These are phyloP conservation scores for Solen grandis DNA, from an alignment of 1,140 invertebrate genomes.

Conservation along the genomic window DNA sequence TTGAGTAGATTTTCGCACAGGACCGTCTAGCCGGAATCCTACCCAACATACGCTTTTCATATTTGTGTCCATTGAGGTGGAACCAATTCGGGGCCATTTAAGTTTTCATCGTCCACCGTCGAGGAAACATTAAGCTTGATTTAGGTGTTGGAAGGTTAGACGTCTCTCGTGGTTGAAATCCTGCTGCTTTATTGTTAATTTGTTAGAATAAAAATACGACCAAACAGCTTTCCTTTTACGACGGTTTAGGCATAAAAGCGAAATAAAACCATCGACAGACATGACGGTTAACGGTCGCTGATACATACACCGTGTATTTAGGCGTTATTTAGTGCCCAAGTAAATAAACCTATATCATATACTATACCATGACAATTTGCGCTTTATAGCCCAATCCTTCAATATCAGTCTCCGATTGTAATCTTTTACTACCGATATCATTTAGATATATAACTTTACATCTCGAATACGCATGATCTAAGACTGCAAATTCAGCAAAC, in stretches of 20 bases:
- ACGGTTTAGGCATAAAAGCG: constrained; percentile 35
- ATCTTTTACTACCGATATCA: too few species aligned
- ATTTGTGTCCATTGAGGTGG: constrained; percentile 11
- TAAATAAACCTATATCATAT: too few species aligned
- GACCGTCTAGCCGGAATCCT: not conserved
- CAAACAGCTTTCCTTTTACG: constrained; percentile 16
- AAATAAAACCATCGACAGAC: constrained; percentile 39
- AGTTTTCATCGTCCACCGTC: constrained; percentile 7
- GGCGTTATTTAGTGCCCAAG: not conserved
- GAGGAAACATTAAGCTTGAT: too few species aligned
- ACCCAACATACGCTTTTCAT: constrained; percentile 15
- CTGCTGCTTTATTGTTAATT: not conserved
- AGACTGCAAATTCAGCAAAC: too few species aligned
- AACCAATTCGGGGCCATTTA: constrained; percentile 47
- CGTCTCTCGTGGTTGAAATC: too few species aligned
- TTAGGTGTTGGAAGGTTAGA: too few species aligned
- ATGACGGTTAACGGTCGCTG: constrained; percentile 12
- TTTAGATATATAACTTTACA: too few species aligned
- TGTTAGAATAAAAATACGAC: not conserved
- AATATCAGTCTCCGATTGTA: too few species aligned
- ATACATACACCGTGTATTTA: not conserved
- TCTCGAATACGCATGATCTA: too few species aligned
- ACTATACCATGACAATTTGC: too few species aligned
- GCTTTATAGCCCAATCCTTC: too few species aligned
- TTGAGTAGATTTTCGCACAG: not conserved